phyloP scores from a whole-genome alignment of 2,888 invertebrate genomes.

The Drosophila paramelanica region DNA sequence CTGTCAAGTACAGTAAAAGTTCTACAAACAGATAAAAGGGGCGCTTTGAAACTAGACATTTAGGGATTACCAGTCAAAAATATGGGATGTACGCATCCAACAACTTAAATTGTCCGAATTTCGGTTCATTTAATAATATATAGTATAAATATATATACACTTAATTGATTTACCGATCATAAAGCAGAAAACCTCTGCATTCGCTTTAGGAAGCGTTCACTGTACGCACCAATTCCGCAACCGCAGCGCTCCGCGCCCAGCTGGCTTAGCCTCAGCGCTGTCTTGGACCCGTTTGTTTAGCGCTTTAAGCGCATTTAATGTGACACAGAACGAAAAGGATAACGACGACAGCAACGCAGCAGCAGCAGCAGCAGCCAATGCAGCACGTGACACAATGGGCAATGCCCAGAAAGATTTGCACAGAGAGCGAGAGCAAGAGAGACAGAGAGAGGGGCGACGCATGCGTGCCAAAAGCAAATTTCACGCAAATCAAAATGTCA shows the following conservation, averaged over 20 bases:
- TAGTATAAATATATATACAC: too few species aligned
- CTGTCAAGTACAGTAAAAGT: constrained; percentile 19
- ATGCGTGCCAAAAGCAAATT: constrained; percentile 83
- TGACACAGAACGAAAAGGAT: constrained; percentile 80
- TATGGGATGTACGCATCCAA: too few species aligned
- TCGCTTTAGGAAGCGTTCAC: constrained; percentile 1
- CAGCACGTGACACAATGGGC: constrained; percentile 75
- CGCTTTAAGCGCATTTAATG: constrained; percentile 80
- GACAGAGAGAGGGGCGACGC: constrained; percentile 66
- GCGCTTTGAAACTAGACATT: too few species aligned
- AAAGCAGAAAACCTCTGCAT: too few species aligned
- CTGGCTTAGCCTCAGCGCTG: constrained; percentile 31
- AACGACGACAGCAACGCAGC: constrained; percentile 67
- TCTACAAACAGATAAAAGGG: too few species aligned
- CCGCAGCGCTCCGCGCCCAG: constrained; percentile 14
- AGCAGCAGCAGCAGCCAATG: constrained; percentile 43
- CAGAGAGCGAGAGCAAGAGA: constrained; percentile 28
- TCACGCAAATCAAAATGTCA: constrained; percentile 84
- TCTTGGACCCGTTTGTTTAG: constrained; percentile 72
- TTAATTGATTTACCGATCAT: too few species aligned
- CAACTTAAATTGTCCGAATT: too few species aligned
- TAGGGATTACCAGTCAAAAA: too few species aligned
- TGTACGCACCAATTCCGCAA: constrained; percentile 9
- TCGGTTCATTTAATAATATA: too few species aligned
- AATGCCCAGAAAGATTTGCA: constrained; percentile 27